phyloP scores from a whole-genome alignment of 64 coral and sea anemone species.

The Platygyra sinensis region DNA sequence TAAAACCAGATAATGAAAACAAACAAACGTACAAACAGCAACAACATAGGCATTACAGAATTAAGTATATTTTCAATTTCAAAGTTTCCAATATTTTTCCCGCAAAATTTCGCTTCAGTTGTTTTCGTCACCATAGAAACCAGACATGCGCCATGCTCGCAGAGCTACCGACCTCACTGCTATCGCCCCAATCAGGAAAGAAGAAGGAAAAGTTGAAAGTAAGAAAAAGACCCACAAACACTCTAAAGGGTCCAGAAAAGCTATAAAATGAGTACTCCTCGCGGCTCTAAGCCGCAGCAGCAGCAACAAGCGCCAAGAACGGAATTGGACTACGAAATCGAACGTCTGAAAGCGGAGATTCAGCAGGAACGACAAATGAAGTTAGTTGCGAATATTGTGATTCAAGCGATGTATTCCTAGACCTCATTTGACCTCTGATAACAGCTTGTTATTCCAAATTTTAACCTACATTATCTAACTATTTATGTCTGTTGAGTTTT shows the following conservation, averaged over 20 bases:
- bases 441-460: background rate
- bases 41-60: background rate
- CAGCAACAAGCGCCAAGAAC: slow-evolving; percentile 72
- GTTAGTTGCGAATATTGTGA: slow-evolving; percentile 40
- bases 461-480: too few species aligned
- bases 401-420: background rate
- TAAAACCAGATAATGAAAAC: background rate
- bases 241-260: slow-evolving; percentile 14
- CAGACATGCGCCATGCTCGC: slow-evolving; percentile 23
- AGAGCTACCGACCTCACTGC: slow-evolving; percentile 12
- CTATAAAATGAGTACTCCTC: slow-evolving; percentile 37
- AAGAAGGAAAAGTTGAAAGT: background rate
- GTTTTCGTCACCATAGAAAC: slow-evolving; percentile 23
- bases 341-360: slow-evolving; percentile 90
- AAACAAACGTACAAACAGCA: background rate
- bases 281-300: slow-evolving; percentile 37
- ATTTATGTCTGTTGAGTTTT: background rate
- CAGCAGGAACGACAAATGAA: slow-evolving; percentile 99
- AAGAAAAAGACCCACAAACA: slow-evolving; percentile 40
- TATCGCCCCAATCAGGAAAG: background rate
- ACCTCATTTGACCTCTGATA: background rate
- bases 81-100: background rate
- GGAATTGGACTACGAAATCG: slow-evolving; percentile 95
- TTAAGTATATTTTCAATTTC: background rate
- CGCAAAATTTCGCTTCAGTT: background rate